phyloP scores from a whole-genome alignment of 2,113 vertebrate genomes.

The Agapornis roseicollis region DNA sequence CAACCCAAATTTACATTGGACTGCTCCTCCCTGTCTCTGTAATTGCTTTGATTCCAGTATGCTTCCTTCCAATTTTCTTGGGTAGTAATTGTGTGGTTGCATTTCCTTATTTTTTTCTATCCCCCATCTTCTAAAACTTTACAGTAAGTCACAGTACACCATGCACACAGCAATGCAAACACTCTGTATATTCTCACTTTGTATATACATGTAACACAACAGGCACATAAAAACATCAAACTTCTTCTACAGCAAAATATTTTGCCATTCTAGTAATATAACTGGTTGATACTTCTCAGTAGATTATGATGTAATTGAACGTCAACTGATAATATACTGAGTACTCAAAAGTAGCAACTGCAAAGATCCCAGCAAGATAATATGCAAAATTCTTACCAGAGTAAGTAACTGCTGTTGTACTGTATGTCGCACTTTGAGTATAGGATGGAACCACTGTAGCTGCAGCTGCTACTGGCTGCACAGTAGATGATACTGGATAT shows the following conservation, averaged over 20 bases:
- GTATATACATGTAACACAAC: neutral
- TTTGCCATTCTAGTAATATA: neutral
- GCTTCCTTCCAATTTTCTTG: neutral
- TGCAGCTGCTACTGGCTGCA: slow-evolving; percentile 90
- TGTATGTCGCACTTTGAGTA: slow-evolving; percentile 95
- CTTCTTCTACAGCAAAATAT: neutral
- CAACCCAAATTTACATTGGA: neutral
- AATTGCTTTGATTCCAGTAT: neutral
- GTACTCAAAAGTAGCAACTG: neutral
- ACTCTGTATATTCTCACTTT: neutral
- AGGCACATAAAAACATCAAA: neutral
- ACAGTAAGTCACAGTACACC: neutral
- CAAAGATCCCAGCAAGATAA: neutral
- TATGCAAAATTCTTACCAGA: slow-evolving; percentile 80
- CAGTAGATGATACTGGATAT: slow-evolving; percentile 94
- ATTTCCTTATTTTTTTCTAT: neutral
- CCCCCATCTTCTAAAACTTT: neutral
- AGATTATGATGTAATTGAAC: neutral
- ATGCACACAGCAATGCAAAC: neutral
- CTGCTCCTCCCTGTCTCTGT: neutral
- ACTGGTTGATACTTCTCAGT: neutral
- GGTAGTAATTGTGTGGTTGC: neutral
- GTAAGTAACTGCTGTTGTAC: slow-evolving; percentile 96
- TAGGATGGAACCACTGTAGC: slow-evolving; percentile 95
- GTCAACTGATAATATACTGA: neutral